Evolutionary conservation across 2,888 invertebrate genomes (phyloP), one percentile per base, ranked within the genome.

Genomic region (Amphiduros pacificus): DNA sequence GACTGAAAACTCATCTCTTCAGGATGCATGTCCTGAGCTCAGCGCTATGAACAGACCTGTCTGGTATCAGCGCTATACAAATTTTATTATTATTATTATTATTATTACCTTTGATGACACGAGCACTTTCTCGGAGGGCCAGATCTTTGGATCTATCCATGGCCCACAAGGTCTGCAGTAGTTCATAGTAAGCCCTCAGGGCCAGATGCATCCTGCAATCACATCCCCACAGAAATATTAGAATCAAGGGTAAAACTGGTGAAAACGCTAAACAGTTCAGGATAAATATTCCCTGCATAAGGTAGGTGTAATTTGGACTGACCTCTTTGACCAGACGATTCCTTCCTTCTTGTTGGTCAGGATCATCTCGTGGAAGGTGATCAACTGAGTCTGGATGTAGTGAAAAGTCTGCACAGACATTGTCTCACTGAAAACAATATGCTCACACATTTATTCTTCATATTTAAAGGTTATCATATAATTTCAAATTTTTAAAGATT

Each of bases 321-420:
- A 81, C 94, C 87, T 73, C 88, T 77, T 87, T 11, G 92, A 90
- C 95, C 95, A 97, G 36, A 88, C 83, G 4, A 87, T 84, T 66
- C 89, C 87, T 78, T 92, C 91, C 77, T 92, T 92, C 84, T 95
- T 96, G 78, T 97, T 94, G 52, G 88, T 87, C 70, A 86, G 84
- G 76, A 95, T 90, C 89, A 91, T 90, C 76, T 93, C 93, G 77
- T 78, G 77, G 78, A 90, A 92, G 66, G 87, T 88, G 77, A 94
- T 93, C 86, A 96, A 88, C 84, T 94, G 91, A 73, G 92, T 91
- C 83, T 97, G 95, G 9, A 96, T 91, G 83, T 93, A 93, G 84
- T 98, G 94, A 83, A 98, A 97, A 74, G 91, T 89, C 66, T 91
- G 89, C 3, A 93, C 89, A 22, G 93, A 91, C 87, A 97, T 88